phyloP scores from a whole-genome alignment of 2,888 invertebrate species.

The Ectobius pallidus region DNA sequence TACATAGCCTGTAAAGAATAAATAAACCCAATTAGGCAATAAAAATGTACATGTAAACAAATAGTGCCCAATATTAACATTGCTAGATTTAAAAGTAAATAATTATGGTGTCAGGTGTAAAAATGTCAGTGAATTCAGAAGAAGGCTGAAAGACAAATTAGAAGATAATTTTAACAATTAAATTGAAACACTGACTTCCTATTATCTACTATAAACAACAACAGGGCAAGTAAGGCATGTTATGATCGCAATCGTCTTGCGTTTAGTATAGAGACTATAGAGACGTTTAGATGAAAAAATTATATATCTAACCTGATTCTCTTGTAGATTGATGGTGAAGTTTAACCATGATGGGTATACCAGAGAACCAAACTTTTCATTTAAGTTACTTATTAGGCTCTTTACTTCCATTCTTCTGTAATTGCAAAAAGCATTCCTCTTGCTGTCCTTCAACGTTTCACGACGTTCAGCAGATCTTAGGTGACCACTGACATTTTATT shows the following conservation, averaged over 20 bases:
- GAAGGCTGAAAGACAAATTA: neutral
- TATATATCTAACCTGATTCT: constrained; percentile 31
- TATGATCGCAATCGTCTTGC: too few relatives aligned
- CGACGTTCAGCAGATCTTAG: too few relatives aligned
- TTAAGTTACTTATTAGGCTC: constrained; percentile 53
- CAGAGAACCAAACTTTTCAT: constrained; percentile 51
- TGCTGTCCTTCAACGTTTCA: too few relatives aligned
- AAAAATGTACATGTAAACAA: neutral
- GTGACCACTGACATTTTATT: too few relatives aligned
- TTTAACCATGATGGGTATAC: constrained; percentile 51
- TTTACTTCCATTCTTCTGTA: constrained; percentile 55
- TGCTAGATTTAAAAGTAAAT: neutral
- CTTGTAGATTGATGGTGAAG: neutral
- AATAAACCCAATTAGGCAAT: neutral
- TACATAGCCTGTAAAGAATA: constrained; percentile 49
- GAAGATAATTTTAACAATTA: neutral
- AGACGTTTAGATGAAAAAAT: too few relatives aligned
- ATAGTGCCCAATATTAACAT: neutral
- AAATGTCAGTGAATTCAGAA: neutral
- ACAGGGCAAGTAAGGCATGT: too few relatives aligned
- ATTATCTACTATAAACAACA: too few relatives aligned
- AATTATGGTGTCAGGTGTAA: too few relatives aligned
- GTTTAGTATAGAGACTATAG: too few relatives aligned
- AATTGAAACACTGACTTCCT: neutral
- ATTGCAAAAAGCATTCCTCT: too few relatives aligned